A percentile compares a stretch with the other conserved stretches of the same genome.
These are phyloP conservation scores for Sandelia bainsii DNA, from an alignment of 2,797 vertebrate species.

Conservation along the genomic window DNA sequence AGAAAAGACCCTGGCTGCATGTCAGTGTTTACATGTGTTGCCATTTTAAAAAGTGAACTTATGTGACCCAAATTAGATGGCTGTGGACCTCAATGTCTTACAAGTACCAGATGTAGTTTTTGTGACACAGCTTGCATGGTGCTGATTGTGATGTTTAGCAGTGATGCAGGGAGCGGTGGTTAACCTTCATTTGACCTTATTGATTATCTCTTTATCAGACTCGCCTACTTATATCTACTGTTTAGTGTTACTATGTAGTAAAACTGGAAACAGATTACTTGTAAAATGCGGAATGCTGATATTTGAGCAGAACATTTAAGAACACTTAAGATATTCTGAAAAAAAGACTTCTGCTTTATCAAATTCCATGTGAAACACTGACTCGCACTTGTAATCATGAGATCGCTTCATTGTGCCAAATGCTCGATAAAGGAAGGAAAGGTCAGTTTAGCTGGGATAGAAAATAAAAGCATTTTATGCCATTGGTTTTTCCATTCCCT, in stretches of 20 bases:
- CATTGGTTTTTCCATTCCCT: constrained; percentile 53
- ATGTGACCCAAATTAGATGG: constrained; percentile 59
- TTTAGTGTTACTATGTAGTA: constrained; percentile 18
- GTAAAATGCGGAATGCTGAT: constrained; percentile 4
- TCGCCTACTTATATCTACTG: neutral
- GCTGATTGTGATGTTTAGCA: constrained; percentile 51
- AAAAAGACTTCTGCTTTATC: constrained; percentile 6
- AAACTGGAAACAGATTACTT: constrained; percentile 9
- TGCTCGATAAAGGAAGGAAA: constrained; percentile 38
- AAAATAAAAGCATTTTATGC: constrained; percentile 47
- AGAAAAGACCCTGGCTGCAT: constrained; percentile 49
- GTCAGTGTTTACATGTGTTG: constrained; percentile 66
- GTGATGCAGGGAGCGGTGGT: constrained; percentile 28
- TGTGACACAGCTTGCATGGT: constrained; percentile 32
- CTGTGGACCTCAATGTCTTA: constrained; percentile 34
- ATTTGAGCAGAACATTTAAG: constrained; percentile 3
- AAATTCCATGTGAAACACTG: constrained; percentile 37
- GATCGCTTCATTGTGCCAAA: constrained; percentile 51
- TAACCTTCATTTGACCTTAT: constrained; percentile 63
- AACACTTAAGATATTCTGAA: neutral
- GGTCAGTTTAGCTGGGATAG: constrained; percentile 29
- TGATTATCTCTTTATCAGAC: constrained; percentile 51
- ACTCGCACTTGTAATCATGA: constrained; percentile 42
- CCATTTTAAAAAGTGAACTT: constrained; percentile 66
- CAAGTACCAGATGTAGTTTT: constrained; percentile 63